phyloP scores from a whole-genome alignment of 1,140 invertebrate species.

The Anastatus disparis region DNA sequence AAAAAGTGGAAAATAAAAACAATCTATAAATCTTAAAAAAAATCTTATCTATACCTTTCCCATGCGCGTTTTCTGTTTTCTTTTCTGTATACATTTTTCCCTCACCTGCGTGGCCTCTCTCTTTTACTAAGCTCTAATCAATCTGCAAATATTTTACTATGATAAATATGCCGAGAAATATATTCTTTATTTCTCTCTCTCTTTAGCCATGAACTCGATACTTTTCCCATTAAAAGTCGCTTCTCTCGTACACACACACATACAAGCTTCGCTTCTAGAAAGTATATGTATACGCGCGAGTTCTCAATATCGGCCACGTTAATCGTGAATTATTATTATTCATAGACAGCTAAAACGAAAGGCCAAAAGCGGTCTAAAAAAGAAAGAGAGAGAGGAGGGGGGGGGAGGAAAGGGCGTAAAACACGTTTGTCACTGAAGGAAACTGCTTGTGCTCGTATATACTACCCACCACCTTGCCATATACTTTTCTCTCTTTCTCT shows the following conservation, averaged over 20 bases:
- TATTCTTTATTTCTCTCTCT: background rate
- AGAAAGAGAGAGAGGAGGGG: no score
- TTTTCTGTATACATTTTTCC: background rate
- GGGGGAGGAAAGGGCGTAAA: slow-evolving; percentile 26
- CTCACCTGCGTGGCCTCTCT: background rate
- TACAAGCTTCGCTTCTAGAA: no score
- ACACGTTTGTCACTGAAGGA: slow-evolving; percentile 39
- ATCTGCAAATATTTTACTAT: slow-evolving; percentile 40
- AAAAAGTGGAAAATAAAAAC: slow-evolving; percentile 2
- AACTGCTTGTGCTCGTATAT: background rate
- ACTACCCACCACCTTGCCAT: no score
- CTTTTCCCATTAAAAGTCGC: slow-evolving; percentile 35
- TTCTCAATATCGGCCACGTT: slow-evolving; percentile 42
- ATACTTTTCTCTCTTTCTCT: background rate
- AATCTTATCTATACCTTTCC: slow-evolving; percentile 10
- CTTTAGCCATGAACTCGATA: background rate
- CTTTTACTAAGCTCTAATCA: slow-evolving; percentile 18
- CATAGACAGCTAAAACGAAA: slow-evolving; percentile 44
- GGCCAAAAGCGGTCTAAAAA: slow-evolving; percentile 30
- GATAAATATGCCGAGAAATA: slow-evolving; percentile 25
- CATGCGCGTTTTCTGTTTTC: background rate
- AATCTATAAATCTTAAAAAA: slow-evolving; percentile 31
- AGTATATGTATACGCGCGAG: background rate
- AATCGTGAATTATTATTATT: slow-evolving; percentile 50
- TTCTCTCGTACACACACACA: background rate